Base-by-base conservation (phyloP, 2,797 vertebrate species). In the Leptodactylus fallax region DNA sequence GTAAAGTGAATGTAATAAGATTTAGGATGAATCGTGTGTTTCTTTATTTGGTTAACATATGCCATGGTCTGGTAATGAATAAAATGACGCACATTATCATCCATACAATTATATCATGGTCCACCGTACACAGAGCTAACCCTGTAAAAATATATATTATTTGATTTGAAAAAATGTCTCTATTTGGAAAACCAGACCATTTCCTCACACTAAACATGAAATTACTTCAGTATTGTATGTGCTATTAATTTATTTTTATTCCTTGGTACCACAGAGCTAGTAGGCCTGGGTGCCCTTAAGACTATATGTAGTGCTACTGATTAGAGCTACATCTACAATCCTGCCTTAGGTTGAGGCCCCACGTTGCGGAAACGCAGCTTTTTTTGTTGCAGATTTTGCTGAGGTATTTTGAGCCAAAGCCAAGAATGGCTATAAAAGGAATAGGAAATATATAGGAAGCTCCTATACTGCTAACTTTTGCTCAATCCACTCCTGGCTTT, bases 1-100 rank as follows among this genome's bases (percentile, higher is more conserved):
- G 77, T 87, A 53, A 79, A 79, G 55, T 79, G 51, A 87, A 61
- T 72, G 71, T 87, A 87, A 87, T 87, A 87, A 12, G 63, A 86
- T 79, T 80, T 36, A 21, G 56, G n/a, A 80, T 63, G 77, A 58
- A 23, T 58, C 17, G 23, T 86, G 10, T 79, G 56, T 55, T 86
- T 14, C 76, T 86, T 19, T 67, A 63, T 85, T 23, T 79, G 47
- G 8, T 53, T 86, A 86, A 79, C 49, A 27, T 79, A 51, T 56
- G 65, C 27, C 60, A 69, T 79, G 76, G 47, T 67, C 63, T 76
- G 8, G n/a, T 79, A 86, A 86, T 86, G 61, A 86, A 69, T 79
- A 86, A 86, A 65, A 65, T 79, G 23, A n/a, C 14, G 56, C 65
- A 67, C 25, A 69, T 65, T 16, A 69, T 79, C 45, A 21, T 56